A percentile compares a stretch with the other conserved stretches of the same genome.
These are phyloP conservation scores for Dioctria rufipes DNA, from an alignment of 2,888 invertebrate genomes.

Conservation along the genomic window DNA sequence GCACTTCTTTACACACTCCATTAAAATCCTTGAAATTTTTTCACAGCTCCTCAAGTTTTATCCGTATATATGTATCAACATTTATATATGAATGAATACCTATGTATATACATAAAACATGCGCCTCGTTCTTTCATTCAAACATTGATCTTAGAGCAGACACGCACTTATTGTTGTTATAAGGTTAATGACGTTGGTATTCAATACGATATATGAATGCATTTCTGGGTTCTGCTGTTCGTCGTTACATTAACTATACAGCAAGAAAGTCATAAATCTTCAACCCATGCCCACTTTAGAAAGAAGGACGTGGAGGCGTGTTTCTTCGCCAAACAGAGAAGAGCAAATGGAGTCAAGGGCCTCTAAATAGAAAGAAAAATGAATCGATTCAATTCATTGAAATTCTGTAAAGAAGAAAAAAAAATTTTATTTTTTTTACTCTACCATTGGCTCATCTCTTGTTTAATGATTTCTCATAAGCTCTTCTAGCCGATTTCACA, in stretches of 20 bases:
- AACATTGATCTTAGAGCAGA: background rate
- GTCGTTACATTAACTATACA: background rate
- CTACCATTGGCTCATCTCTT: background rate
- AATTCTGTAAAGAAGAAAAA: background rate
- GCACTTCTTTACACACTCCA: too few species aligned
- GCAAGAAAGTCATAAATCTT: constrained; percentile 27
- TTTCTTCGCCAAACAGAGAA: background rate
- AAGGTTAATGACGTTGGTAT: constrained; percentile 23
- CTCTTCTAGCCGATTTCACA: background rate
- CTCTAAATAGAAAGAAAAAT: background rate
- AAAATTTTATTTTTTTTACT: background rate
- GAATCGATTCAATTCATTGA: constrained; percentile 19
- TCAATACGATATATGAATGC: background rate
- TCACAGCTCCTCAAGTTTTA: too few species aligned
- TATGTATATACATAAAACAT: too few species aligned
- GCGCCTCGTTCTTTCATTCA: background rate
- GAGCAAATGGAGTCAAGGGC: constrained; percentile 26
- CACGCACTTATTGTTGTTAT: constrained; percentile 19
- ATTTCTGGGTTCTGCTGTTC: constrained; percentile 10
- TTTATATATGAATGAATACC: too few species aligned
- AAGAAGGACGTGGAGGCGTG: constrained; percentile 5
- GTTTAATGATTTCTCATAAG: constrained; percentile 2
- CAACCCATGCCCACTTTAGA: background rate
- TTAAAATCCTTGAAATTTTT: too few species aligned
- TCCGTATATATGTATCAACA: too few species aligned